These are phyloP conservation scores for Scaptomyza graminum DNA, from an alignment of 1,140 invertebrate genomes.

Conservation along the genomic window DNA sequence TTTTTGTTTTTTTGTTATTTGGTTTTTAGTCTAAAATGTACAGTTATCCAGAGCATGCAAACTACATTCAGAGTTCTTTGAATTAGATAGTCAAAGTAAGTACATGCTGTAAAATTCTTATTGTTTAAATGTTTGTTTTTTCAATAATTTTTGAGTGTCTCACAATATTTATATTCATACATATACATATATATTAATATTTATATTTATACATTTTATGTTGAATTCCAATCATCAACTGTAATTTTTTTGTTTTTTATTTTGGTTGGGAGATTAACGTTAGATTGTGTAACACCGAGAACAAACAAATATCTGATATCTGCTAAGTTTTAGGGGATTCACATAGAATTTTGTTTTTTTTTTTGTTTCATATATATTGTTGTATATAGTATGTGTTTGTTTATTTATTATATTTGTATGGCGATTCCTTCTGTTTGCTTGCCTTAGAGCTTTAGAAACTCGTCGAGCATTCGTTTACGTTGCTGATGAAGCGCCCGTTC, in stretches of 20 bases:
- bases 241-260: neutral
- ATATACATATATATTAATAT: slow-evolving; percentile 29
- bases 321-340: slow-evolving; percentile 46
- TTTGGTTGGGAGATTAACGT: slow-evolving; percentile 18
- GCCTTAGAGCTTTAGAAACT: slow-evolving; percentile 71
- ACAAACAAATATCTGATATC: slow-evolving; percentile 76
- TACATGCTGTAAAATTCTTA: slow-evolving; percentile 46
- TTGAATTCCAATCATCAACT: slow-evolving; percentile 25
- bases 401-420: slow-evolving; percentile 7
- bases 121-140: slow-evolving; percentile 17
- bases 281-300: slow-evolving; percentile 69
- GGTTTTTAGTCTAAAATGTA: slow-evolving; percentile 51
- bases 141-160: slow-evolving; percentile 38
- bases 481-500: slow-evolving; percentile 73
- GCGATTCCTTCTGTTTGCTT: neutral
- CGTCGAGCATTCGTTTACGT: slow-evolving; percentile 75
- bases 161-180: slow-evolving; percentile 44
- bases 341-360: slow-evolving; percentile 19
- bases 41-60: slow-evolving; percentile 42
- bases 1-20: neutral
- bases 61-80: slow-evolving; percentile 61
- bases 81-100: slow-evolving; percentile 29
- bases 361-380: neutral
- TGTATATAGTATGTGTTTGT: neutral
- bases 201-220: slow-evolving; percentile 70